Base-by-base conservation (phyloP, 2,888 invertebrate species). In the Catocala fraxini region DNA sequence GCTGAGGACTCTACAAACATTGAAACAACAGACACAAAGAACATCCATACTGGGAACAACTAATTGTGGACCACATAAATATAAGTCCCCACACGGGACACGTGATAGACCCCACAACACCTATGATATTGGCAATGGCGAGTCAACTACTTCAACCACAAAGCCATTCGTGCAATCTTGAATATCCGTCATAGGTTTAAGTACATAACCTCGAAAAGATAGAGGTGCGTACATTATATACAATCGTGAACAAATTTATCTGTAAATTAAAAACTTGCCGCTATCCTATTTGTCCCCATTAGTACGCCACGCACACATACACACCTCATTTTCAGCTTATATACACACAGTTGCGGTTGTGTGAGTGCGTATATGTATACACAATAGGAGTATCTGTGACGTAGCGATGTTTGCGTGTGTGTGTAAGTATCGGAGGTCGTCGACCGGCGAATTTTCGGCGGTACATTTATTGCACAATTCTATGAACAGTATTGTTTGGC, bases 371-470 rank as follows among this genome's bases (percentile, higher is more conserved):
- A 69, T 81, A 65, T 60, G 71, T 77, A 78, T 73, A 81, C 74
- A 76, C 67, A 68, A 72, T 71, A 80, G 69, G 65, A 64, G 72
- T 79, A 64, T 72, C 74, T 71, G 79, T 81, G 73, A 79, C 82
- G 85, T 83, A 77, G 80, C 79, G 66, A 49, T 62, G 41, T 15
- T 0, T 72, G 70, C 68, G 75, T 82, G 83, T 67, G 85, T 82
- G 67, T 67, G 78, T 74, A 74, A 51, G 74, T 82, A 73, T 53
- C 51, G 34, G 43, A 76, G 87, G 78, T 82, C 82, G 77, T 61
- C 75, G 83, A 86, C 84, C 87, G 77, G 74, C 81, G 70, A 85
- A 86, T 82, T 85, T 87, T 87, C 81, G 85, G 85, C 76, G 68
- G 77, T 75, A 80, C 73, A 68, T 65, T 72, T 81, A 84, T 87